These are phyloP conservation scores for Ochropleura leucogaster DNA, from an alignment of 2,888 invertebrate genomes.

Conservation along the genomic window DNA sequence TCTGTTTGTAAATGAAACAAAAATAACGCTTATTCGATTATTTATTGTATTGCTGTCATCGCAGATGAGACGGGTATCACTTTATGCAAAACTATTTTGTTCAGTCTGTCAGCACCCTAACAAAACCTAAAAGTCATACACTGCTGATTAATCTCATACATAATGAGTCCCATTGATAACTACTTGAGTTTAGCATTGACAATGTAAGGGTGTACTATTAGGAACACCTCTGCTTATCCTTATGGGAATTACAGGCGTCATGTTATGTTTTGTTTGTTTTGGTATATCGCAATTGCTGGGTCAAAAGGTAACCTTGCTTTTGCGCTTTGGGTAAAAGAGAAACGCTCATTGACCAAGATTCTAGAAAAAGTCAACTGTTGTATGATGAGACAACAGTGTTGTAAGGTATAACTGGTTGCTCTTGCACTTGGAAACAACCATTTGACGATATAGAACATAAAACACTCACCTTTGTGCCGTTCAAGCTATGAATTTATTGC, in stretches of 20 bases:
- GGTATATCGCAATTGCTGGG: not conserved
- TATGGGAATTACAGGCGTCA: too few species aligned
- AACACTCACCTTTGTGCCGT: slow-evolving; percentile 11
- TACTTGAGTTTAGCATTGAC: not conserved
- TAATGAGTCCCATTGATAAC: not conserved
- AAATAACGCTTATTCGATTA: not conserved
- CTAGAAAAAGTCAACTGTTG: not conserved
- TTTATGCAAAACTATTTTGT: not conserved
- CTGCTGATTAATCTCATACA: not conserved
- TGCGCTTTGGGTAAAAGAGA: not conserved
- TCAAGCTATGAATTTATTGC: not conserved
- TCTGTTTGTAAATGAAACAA: not conserved
- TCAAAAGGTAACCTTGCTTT: not conserved
- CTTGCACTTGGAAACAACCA: not conserved
- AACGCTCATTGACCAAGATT: not conserved
- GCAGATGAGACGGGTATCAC: not conserved
- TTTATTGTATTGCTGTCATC: not conserved
- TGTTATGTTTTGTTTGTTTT: not conserved
- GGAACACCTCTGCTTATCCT: too few species aligned
- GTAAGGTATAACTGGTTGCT: slow-evolving; percentile 4
- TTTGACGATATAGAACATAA: slow-evolving; percentile 6
- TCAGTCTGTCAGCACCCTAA: too few species aligned
- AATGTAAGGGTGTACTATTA: too few species aligned
- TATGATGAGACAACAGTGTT: not conserved
- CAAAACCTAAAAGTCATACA: not conserved